Conservation (phyloP, 2,888 invertebrate genomes). For the Spodoptera picta region DNA sequence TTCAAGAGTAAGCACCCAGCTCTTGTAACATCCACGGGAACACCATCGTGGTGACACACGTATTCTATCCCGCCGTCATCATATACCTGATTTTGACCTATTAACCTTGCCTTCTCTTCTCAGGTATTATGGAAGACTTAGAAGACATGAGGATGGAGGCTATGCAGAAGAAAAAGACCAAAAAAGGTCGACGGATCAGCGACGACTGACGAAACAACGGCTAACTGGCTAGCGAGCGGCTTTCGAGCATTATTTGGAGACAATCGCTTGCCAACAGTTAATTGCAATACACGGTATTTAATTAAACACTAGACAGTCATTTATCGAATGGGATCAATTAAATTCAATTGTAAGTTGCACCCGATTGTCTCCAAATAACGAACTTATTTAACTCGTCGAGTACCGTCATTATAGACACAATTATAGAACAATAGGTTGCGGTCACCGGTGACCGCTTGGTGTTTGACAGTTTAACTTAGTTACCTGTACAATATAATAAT, state of each 20-base stretch:
- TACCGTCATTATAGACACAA: too few species aligned
- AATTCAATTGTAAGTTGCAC: constrained; percentile 38
- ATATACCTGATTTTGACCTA: too few species aligned
- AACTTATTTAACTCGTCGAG: constrained; percentile 18
- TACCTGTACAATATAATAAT: constrained; percentile 50
- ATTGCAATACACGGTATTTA: constrained; percentile 24
- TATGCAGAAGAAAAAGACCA: constrained; percentile 92
- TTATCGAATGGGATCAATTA: constrained; percentile 44
- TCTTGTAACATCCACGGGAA: too few species aligned
- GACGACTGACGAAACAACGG: constrained; percentile 61
- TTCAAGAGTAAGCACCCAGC: too few species aligned
- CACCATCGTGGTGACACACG: too few species aligned
- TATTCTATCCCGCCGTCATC: too few species aligned
- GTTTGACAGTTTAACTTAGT: too few species aligned
- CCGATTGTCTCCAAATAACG: constrained; percentile 38
- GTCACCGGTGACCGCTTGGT: too few species aligned
- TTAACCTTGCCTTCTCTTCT: background rate
- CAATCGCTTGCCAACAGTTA: constrained; percentile 33
- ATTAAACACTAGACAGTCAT: constrained; percentile 20
- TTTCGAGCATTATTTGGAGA: constrained; percentile 30
- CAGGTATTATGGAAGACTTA: constrained; percentile 96
- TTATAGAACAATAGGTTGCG: too few species aligned
- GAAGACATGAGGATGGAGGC: constrained; percentile 96
- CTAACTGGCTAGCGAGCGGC: constrained; percentile 15
- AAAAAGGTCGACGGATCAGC: constrained; percentile 84